Conservation (phyloP, 1,140 invertebrate species). For the Brachionus asplanchnoidis region DNA sequence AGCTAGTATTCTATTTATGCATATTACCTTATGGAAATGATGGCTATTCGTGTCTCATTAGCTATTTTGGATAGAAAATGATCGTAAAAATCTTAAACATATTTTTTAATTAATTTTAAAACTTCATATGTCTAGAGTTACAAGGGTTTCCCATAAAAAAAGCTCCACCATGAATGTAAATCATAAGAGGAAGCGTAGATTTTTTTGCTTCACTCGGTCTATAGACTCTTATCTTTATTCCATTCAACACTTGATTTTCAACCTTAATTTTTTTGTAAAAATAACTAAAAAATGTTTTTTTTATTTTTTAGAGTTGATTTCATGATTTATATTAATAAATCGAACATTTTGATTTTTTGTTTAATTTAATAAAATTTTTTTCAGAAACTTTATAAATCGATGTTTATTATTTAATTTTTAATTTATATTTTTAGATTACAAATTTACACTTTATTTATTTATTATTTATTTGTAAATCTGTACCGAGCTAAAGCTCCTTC, state of each 20-base stretch:
- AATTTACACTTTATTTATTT: too few relatives aligned
- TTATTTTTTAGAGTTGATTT: too few relatives aligned
- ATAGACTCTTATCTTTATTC: not conserved
- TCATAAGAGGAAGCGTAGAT: not conserved
- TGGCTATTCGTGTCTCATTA: not conserved
- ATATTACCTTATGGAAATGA: not conserved
- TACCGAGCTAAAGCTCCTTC: too few relatives aligned
- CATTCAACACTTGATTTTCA: not conserved
- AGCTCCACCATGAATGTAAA: slow-evolving; percentile 12
- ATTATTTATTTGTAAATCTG: too few relatives aligned
- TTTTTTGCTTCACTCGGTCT: not conserved
- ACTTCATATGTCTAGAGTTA: not conserved
- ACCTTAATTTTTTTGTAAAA: not conserved
- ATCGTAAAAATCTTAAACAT: not conserved
- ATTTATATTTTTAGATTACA: too few relatives aligned
- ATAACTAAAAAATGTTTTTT: too few relatives aligned
- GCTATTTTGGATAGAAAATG: not conserved
- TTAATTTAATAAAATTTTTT: too few relatives aligned
- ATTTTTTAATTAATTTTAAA: not conserved
- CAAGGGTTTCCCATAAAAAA: not conserved
- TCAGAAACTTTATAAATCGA: too few relatives aligned
- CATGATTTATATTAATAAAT: too few relatives aligned
- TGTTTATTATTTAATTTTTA: too few relatives aligned
- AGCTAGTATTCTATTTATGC: not conserved
- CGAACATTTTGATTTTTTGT: too few relatives aligned